Evolutionary conservation across 2,797 vertebrate genomes (phyloP).

Genomic region (Columba guinea): DNA sequence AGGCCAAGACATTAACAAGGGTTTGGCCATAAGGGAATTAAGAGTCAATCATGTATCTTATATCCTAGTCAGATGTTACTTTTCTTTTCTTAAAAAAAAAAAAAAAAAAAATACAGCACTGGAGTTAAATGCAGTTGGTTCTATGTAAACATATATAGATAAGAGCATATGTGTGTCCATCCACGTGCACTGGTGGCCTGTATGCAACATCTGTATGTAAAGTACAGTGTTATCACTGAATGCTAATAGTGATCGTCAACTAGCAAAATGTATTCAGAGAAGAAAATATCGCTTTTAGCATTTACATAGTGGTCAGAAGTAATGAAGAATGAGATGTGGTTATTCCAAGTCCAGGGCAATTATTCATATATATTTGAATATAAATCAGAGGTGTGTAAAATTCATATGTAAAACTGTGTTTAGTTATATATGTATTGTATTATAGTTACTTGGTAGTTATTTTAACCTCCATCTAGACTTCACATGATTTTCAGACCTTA

Average conservation of each 20-base stretch:
- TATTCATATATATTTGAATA: background rate
- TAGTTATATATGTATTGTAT: background rate
- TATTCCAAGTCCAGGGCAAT: background rate
- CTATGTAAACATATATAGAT: background rate
- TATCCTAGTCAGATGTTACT: slow-evolving; percentile 53
- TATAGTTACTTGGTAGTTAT: background rate
- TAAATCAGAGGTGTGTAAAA: background rate
- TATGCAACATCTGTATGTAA: background rate
- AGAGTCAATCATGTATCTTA: slow-evolving; percentile 61
- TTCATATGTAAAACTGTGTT: background rate
- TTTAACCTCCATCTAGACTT: background rate
- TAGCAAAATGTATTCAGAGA: background rate
- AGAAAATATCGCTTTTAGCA: background rate
- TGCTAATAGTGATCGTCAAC: background rate
- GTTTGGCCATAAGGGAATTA: slow-evolving; percentile 74
- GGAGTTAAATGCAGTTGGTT: background rate
- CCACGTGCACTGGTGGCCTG: background rate
- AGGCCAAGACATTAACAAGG: slow-evolving; percentile 77
- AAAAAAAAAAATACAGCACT: background rate
- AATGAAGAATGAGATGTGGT: background rate
- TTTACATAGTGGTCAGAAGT: background rate
- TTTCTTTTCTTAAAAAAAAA: background rate
- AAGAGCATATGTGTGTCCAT: background rate
- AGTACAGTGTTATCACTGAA: background rate
- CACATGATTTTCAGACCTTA: background rate